A percentile compares a stretch with the other conserved stretches of the same genome.
phyloP scores from a whole-genome alignment of 2,113 vertebrate species.

The Muntiacus reevesi region DNA sequence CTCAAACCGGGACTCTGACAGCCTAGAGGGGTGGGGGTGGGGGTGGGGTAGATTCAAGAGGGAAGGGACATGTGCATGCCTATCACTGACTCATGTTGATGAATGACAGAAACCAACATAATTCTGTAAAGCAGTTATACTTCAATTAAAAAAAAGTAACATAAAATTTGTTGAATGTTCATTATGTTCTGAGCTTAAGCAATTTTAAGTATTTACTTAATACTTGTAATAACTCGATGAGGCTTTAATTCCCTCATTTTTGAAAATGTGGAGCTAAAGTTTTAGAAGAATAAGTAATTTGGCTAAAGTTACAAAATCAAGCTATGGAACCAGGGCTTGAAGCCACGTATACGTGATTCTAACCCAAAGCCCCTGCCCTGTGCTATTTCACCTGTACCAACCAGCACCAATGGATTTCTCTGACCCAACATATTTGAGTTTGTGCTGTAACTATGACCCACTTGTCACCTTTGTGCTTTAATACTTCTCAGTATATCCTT shows the following conservation, averaged over 20 bases:
- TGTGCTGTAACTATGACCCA: background rate
- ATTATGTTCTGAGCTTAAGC: background rate
- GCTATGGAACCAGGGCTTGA: background rate
- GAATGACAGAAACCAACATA: background rate
- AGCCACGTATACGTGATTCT: background rate
- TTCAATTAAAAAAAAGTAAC: background rate
- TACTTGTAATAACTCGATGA: background rate
- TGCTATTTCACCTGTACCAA: background rate
- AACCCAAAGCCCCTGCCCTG: background rate
- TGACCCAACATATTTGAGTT: background rate
- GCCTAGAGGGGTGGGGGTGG: background rate
- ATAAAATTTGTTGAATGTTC: background rate
- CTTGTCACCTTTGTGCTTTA: background rate
- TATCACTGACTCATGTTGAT: background rate
- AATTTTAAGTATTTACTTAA: slow-evolving; percentile 18
- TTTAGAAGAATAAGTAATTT: background rate
- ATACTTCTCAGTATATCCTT: background rate
- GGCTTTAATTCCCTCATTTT: background rate
- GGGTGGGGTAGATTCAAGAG: background rate
- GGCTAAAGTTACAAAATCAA: background rate
- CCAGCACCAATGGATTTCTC: background rate
- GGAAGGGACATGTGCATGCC: background rate
- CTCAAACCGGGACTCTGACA: background rate
- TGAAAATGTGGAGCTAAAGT: background rate
- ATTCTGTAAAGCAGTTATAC: background rate